Evolutionary conservation across 2,113 vertebrate species (phyloP).

Genomic region (Eclectus roratus): DNA sequence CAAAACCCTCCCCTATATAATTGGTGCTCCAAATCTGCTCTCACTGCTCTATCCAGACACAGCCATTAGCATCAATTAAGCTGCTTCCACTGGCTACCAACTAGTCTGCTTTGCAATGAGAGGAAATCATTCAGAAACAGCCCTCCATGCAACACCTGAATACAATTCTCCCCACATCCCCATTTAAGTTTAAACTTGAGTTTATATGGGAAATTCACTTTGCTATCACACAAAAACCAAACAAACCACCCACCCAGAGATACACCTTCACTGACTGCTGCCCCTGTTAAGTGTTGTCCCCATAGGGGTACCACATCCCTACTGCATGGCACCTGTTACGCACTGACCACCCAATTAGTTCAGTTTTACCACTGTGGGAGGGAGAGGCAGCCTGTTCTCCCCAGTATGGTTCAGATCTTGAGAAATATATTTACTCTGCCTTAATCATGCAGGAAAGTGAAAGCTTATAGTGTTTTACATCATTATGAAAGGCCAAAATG

Average conservation of each 20-base stretch:
- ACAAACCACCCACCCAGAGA: neutral
- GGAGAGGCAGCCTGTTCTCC: neutral
- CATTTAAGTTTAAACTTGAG: neutral
- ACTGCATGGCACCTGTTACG: no score
- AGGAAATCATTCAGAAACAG: neutral
- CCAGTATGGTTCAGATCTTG: neutral
- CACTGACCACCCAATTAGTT: neutral
- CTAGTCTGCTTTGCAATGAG: neutral
- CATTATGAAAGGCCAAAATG: neutral
- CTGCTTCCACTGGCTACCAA: neutral
- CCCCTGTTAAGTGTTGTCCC: neutral
- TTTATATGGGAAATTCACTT: neutral
- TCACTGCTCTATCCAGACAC: neutral
- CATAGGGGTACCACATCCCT: fast-evolving
- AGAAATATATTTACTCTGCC: neutral
- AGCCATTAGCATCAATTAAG: neutral
- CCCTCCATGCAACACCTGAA: neutral
- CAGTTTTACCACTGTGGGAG: neutral
- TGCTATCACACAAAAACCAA: neutral
- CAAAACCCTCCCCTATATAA: neutral
- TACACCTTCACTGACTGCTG: neutral
- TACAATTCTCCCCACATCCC: neutral
- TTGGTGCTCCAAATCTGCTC: neutral
- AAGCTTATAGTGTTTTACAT: neutral
- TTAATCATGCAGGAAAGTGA: neutral